Conservation (phyloP, 2,888 invertebrate genomes). For the Tortricodes alternella region DNA sequence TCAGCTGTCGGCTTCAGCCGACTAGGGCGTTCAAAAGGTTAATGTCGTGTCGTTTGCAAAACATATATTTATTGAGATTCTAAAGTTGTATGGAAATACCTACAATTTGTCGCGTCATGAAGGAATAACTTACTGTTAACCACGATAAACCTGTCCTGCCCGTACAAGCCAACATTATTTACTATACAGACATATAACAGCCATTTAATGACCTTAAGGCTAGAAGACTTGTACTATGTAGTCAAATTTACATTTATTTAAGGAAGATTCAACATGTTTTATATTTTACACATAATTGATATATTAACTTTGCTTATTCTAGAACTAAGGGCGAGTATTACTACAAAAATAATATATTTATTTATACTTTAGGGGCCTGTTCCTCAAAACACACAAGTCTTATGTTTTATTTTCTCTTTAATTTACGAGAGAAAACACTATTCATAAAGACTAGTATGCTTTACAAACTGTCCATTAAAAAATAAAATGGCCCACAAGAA, state of each 20-base stretch:
- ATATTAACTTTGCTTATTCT: constrained; percentile 44
- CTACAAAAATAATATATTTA: constrained; percentile 44
- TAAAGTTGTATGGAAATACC: not conserved
- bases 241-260: constrained; percentile 42
- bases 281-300: constrained; percentile 43
- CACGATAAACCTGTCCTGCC: constrained; percentile 39
- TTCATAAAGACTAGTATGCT: too few relatives aligned
- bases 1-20: too few relatives aligned
- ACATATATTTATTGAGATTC: not conserved
- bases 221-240: constrained; percentile 71
- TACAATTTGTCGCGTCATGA: constrained; percentile 43
- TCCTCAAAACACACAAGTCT: too few relatives aligned
- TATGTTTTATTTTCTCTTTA: too few relatives aligned
- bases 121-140: constrained; percentile 43
- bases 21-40: too few relatives aligned
- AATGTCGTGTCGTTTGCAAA: too few relatives aligned
- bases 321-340: constrained; percentile 37
- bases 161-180: constrained; percentile 19
- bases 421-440: too few relatives aligned
- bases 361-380: too few relatives aligned
- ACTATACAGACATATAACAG: constrained; percentile 34
- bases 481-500: constrained; percentile 67
- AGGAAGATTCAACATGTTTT: constrained; percentile 52
- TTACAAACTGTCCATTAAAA: constrained; percentile 43
- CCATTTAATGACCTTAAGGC: constrained; percentile 67